Evolutionary conservation across 2,888 invertebrate genomes (phyloP).

Genomic region (Ernsta delagoae): DNA sequence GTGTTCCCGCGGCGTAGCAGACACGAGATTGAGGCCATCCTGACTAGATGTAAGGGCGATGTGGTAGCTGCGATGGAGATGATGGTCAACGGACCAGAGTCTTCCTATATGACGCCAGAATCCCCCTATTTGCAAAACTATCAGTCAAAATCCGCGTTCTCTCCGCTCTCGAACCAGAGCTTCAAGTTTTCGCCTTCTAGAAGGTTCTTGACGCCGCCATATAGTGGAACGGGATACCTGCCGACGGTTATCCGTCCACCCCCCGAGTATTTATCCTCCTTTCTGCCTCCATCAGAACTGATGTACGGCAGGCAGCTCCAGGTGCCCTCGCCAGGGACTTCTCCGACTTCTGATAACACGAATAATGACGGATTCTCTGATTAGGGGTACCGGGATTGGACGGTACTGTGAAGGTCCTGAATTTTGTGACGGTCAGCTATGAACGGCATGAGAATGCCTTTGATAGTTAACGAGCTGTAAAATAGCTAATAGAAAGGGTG

Average conservation of each 20-base stretch:
- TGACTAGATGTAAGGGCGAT: conserved; percentile 94
- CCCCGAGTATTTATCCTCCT: conserved; percentile 77
- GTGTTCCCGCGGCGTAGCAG: conserved; percentile 95
- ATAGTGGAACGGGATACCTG: conserved; percentile 92
- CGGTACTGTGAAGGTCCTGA: conserved; percentile 46
- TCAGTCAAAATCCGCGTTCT: conserved; percentile 90
- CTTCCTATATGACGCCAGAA: conserved; percentile 70
- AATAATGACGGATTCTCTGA: conserved; percentile 81
- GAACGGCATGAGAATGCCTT: too few relatives aligned
- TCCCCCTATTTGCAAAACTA: conserved; percentile 77
- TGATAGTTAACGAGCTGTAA: too few relatives aligned
- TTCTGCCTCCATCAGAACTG: conserved; percentile 78
- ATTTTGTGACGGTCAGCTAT: too few relatives aligned
- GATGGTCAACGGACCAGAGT: conserved; percentile 88
- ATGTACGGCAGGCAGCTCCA: conserved; percentile 77
- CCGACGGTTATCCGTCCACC: conserved; percentile 89
- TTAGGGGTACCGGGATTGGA: conserved; percentile 64
- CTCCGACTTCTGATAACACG: conserved; percentile 80
- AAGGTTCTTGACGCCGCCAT: conserved; percentile 92
- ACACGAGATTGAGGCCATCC: conserved; percentile 93
- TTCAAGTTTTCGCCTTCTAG: conserved; percentile 89
- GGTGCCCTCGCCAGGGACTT: conserved; percentile 78
- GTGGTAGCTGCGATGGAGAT: conserved; percentile 97
- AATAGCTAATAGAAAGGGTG: too few relatives aligned
- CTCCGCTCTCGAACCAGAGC: conserved; percentile 87